Evolutionary conservation across 2,797 vertebrate species (phyloP).

Genomic region (Pseudomugil gertrudae): DNA sequence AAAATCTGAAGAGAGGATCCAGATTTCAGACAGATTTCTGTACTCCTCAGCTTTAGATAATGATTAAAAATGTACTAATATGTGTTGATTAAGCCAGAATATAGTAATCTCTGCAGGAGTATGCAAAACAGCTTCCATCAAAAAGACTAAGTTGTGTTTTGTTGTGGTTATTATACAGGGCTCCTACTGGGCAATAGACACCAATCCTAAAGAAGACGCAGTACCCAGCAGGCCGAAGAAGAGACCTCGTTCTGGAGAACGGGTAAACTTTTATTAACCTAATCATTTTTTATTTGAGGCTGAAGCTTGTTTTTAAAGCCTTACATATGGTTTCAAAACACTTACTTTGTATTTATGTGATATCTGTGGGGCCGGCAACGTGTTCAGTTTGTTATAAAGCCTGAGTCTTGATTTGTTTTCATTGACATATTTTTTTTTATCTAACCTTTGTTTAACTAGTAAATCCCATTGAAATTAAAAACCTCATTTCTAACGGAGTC

Average conservation of each 20-base stretch:
- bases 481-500: no score
- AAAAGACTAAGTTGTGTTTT: constrained; percentile 17
- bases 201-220: constrained; percentile 89
- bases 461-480: no score
- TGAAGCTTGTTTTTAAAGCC: constrained; percentile 6
- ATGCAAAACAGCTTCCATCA: not conserved
- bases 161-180: constrained; percentile 74
- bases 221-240: constrained; percentile 89
- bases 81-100: constrained; percentile 1
- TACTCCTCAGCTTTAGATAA: not conserved
- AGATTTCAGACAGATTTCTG: not conserved
- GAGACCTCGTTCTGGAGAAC: constrained; percentile 89
- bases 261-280: constrained; percentile 71
- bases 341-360: not conserved
- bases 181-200: constrained; percentile 92
- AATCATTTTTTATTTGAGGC: not conserved
- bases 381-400: not conserved
- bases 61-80: not conserved
- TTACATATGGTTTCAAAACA: not conserved
- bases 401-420: not conserved
- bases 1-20: no score
- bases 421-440: no score
- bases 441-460: no score
- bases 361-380: not conserved
- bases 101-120: constrained; percentile 4